phyloP scores from a whole-genome alignment of 1,140 invertebrate genomes.

The Tribolium castaneum region DNA sequence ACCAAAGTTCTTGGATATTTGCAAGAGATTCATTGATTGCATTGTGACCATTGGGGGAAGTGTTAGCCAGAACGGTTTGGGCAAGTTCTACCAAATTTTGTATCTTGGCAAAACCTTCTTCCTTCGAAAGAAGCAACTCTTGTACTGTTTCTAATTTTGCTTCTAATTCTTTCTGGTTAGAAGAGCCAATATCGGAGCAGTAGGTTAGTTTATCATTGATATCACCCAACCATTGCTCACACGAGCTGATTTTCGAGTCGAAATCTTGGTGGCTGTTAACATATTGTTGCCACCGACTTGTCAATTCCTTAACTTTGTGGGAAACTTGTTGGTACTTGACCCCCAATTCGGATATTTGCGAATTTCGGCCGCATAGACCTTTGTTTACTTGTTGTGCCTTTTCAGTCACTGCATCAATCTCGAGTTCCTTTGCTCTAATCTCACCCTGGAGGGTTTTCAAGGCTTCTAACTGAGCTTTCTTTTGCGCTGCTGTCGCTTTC shows the following conservation, averaged over 20 bases:
- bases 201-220: slow-evolving; percentile 86
- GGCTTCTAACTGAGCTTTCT: slow-evolving; percentile 84
- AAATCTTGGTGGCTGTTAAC: slow-evolving; percentile 91
- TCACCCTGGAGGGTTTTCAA: slow-evolving; percentile 87
- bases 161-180: slow-evolving; percentile 87
- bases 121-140: slow-evolving; percentile 87
- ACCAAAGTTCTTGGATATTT: slow-evolving; percentile 91
- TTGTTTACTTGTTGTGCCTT: slow-evolving; percentile 87
- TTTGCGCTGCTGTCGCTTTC: slow-evolving; percentile 84
- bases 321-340: slow-evolving; percentile 92
- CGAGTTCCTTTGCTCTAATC: slow-evolving; percentile 89
- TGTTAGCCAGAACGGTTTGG: slow-evolving; percentile 93
- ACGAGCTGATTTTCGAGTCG: slow-evolving; percentile 82
- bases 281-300: slow-evolving; percentile 91
- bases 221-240: slow-evolving; percentile 85
- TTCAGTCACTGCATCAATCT: slow-evolving; percentile 93
- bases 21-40: slow-evolving; percentile 86
- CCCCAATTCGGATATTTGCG: slow-evolving; percentile 87
- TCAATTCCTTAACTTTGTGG: slow-evolving; percentile 91
- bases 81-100: slow-evolving; percentile 89
- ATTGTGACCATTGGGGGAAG: slow-evolving; percentile 87
- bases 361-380: slow-evolving; percentile 72
- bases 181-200: slow-evolving; percentile 83
- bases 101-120: slow-evolving; percentile 89
- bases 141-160: slow-evolving; percentile 86